phyloP scores from a whole-genome alignment of 2,113 vertebrate species.

The Daubentonia madagascariensis region DNA sequence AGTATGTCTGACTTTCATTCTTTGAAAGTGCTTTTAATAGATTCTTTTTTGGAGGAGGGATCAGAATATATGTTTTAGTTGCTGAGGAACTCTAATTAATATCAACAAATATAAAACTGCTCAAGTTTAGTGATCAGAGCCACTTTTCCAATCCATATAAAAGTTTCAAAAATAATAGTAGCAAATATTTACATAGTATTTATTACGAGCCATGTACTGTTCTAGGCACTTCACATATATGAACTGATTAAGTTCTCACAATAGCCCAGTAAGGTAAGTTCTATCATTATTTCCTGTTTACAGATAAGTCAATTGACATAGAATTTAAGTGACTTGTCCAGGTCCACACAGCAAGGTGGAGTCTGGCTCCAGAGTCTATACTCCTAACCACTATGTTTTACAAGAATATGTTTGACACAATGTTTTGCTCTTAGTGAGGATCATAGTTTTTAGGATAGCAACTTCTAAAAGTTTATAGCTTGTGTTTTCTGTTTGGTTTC shows the following conservation, averaged over 20 bases:
- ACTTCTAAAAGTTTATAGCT: not conserved
- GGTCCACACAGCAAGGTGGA: not conserved
- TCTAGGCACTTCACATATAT: not conserved
- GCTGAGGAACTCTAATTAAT: constrained; percentile 3
- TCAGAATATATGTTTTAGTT: not conserved
- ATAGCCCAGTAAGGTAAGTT: not conserved
- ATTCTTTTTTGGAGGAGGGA: not conserved
- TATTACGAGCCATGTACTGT: not conserved
- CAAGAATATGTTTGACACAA: not conserved
- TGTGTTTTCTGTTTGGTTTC: not conserved
- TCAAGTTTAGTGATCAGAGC: not conserved
- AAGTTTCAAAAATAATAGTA: not conserved
- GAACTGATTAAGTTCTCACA: not conserved
- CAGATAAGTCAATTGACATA: not conserved
- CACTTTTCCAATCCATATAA: not conserved
- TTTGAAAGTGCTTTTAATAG: not conserved
- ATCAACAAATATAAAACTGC: not conserved
- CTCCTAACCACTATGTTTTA: not conserved
- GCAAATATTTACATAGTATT: not conserved
- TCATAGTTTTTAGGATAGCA: not conserved
- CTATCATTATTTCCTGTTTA: not conserved
- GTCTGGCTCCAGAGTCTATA: not conserved
- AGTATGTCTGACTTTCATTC: not conserved
- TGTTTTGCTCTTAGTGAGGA: not conserved
- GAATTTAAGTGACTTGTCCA: not conserved